Evolutionary conservation across 2,113 vertebrate genomes (phyloP).

Genomic region (Corydoras maculifer): DNA sequence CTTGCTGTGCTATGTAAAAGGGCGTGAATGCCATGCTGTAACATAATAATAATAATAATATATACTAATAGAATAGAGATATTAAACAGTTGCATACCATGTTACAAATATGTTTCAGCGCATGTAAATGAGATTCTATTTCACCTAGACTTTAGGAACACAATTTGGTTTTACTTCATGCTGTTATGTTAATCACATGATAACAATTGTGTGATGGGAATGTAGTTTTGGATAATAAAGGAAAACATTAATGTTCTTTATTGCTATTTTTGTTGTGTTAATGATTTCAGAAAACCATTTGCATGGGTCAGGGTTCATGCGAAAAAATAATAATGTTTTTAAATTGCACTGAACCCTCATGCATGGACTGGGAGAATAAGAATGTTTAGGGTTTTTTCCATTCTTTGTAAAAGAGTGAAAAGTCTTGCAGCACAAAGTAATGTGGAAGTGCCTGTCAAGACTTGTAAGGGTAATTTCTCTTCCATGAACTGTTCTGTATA

Average conservation of each 20-base stretch:
- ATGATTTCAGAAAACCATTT: background rate
- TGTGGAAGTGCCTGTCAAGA: conserved; percentile 43
- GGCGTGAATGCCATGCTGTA: background rate
- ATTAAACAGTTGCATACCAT: no score
- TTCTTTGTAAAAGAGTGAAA: conserved; percentile 24
- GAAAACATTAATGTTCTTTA: background rate
- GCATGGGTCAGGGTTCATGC: background rate
- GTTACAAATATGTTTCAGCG: no score
- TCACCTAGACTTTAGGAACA: no score
- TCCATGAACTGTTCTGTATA: background rate
- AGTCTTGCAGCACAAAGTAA: conserved; percentile 15
- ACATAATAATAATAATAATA: background rate
- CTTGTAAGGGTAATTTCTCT: conserved; percentile 33
- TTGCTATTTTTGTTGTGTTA: background rate
- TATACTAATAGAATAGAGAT: no score
- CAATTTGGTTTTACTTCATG: no score
- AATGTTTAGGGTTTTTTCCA: conserved; percentile 40
- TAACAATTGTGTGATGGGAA: no score
- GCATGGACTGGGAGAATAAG: conserved; percentile 20
- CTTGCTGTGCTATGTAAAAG: conserved; percentile 43
- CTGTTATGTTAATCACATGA: no score
- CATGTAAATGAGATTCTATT: no score
- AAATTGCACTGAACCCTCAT: background rate
- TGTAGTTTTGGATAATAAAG: no score
- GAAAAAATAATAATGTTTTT: background rate